phyloP scores from a whole-genome alignment of 2,797 vertebrate species.

The Remorina albescens region DNA sequence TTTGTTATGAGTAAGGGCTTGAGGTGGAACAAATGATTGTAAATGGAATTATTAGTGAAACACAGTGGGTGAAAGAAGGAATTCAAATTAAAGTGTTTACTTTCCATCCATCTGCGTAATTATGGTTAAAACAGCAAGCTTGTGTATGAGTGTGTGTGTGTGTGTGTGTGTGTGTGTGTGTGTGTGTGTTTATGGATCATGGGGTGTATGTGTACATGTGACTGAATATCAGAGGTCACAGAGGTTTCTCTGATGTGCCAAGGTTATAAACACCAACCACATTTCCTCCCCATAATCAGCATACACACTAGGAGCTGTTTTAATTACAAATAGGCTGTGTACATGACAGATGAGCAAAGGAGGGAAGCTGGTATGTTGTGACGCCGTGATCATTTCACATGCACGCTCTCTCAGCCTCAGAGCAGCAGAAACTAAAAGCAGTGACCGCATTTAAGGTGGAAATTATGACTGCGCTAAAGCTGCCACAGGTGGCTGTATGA shows the following conservation, averaged over 20 bases:
- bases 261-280: constrained; percentile 60
- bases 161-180: constrained; percentile 17
- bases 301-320: constrained; percentile 35
- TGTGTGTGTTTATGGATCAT: constrained; percentile 20
- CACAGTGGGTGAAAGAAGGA: constrained; percentile 69
- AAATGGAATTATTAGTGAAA: constrained; percentile 77
- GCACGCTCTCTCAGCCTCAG: background rate
- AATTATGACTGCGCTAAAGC: constrained; percentile 63
- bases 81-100: constrained; percentile 73
- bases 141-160: constrained; percentile 27
- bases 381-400: constrained; percentile 3
- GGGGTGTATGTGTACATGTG: constrained; percentile 10
- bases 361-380: constrained; percentile 20
- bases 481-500: constrained; percentile 56
- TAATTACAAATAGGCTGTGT: constrained; percentile 74
- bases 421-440: constrained; percentile 15
- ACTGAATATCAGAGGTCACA: constrained; percentile 62
- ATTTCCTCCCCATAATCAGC: constrained; percentile 59
- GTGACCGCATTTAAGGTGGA: constrained; percentile 49
- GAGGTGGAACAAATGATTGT: constrained; percentile 78
- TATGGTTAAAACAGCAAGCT: constrained; percentile 49
- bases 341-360: constrained; percentile 40
- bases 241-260: constrained; percentile 69
- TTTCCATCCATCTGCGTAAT: constrained; percentile 72
- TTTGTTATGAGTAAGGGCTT: constrained; percentile 75